Base-by-base conservation (phyloP, 2,113 vertebrate genomes). In the Indicator indicator region DNA sequence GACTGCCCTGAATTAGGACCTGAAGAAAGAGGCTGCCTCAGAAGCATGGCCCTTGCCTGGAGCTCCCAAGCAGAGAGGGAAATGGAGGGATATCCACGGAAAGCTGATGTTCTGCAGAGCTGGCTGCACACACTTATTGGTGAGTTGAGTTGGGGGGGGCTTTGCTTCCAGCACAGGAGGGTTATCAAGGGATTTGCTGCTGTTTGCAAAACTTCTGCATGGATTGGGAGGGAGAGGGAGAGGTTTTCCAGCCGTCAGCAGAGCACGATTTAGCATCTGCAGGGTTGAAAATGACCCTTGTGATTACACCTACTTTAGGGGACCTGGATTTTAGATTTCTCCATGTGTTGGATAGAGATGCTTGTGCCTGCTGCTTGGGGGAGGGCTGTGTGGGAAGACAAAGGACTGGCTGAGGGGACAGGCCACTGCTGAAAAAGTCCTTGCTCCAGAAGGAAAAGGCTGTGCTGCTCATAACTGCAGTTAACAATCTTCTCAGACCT, bases 141-240 rank as follows among this genome's bases (percentile, higher is more conserved):
- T 91, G 96, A 0, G 2, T 60, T 19, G 94, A 86, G 93, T 40
- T 91, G 95, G 94, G 96, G 94, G 90, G 92, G 92, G 93, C 90
- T 96, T 96, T 81, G 95, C 96, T 96, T 93, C 96, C 94, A 96
- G 95, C 94, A 46, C 13, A 93, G 86, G 95, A 79, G 48, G 88
- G 96, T 95, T 95, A 96, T 95, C 96, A 94, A 46, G 90, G 95
- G 96, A 96, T 96, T 96, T 96, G 96, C 96, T 96, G 96, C 92
- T 93, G 83, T 74, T 96, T 95, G 95, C 95, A 96, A 63, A 96
- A 96, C 95, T 96, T 95, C 72, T 95, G 88, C 42, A 2, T 86
- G 94, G 96, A 83, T 94, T 76, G 92, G 93, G 92, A 89, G 90
- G 88, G 91, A 83, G 95, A 95, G 90, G 88, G 79, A 95, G 74